Conservation (phyloP, 2,113 vertebrate species). For the Eonycteris spelaea region DNA sequence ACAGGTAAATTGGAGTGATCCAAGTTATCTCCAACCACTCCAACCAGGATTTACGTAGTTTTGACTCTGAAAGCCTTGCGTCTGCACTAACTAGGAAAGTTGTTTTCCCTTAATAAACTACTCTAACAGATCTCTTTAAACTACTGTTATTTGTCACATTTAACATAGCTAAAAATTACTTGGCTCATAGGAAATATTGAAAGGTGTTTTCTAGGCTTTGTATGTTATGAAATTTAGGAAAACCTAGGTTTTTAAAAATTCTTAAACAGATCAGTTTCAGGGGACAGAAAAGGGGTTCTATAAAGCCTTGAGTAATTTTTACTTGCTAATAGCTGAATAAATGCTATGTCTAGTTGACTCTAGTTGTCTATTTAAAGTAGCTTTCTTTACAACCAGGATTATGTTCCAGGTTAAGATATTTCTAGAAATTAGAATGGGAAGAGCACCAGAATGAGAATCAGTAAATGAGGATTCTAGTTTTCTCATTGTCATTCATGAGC, state of each 20-base stretch:
- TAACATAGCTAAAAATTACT: not conserved
- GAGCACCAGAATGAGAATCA: not conserved
- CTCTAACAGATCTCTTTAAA: not conserved
- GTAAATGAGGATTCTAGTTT: constrained; percentile 12
- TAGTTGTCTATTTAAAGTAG: not conserved
- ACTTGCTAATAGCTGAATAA: not conserved
- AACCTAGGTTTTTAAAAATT: not conserved
- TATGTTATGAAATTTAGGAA: not conserved
- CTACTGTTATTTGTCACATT: not conserved
- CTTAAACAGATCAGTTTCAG: not conserved
- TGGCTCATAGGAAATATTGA: not conserved
- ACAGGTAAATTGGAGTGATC: not conserved
- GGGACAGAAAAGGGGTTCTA: not conserved
- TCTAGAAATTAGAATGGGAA: not conserved
- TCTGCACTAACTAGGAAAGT: not conserved
- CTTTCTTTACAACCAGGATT: not conserved
- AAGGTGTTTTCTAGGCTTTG: not conserved
- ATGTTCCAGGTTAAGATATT: constrained; percentile 6
- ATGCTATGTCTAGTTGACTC: not conserved
- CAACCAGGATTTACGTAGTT: not conserved
- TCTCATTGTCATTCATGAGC: not conserved
- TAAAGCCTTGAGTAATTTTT: not conserved
- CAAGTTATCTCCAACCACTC: not conserved
- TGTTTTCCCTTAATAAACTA: not conserved
- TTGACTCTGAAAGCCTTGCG: not conserved